Evolutionary conservation across 2,797 vertebrate species (phyloP), one percentile per base, ranked within the genome.

Genomic region (Enteromius paludinosus): DNA sequence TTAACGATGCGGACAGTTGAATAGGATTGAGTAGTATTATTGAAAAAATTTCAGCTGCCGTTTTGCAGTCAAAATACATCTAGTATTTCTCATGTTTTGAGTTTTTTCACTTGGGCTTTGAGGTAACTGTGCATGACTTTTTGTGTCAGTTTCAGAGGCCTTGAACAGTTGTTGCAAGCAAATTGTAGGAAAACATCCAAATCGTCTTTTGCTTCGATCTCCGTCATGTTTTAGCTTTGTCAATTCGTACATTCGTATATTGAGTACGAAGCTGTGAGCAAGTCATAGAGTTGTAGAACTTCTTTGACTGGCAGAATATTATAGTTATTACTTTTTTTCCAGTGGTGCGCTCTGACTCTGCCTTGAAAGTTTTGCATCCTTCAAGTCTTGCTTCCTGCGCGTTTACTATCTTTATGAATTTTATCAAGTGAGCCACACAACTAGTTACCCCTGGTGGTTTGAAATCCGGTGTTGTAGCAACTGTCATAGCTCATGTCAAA

Each of bases 401-500:
- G 4, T 41, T 78, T 71, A 30, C 38, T 76, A 35, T 70, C n/a
- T 71, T 61, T 47, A 49, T 43, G 17, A 68, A 78, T 77, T 70
- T 81, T 3, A 56, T 66, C 41, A 38, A 47, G 78, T 11, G 18
- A 41, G 30, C 41, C 30, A 4, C 77, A n/a, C n/a, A 45, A 61
- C 70, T 79, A 69, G 70, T 52, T 59, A 72, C 64, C 52, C 71
- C 35, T 49, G 45, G 56, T 73, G 56, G 64, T 84, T 87, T 77
- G 54, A 78, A 71, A 66, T 80, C 45, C 49, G 2, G 66, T 82
- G 75, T 80, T 83, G 76, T 64, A 64, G 70, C 56, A 74, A 68
- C 84, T 84, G 82, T 84, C 78, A 83, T 20, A 41, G 15, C 68
- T 81, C 7, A n/a, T 74, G 78, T 87, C 86, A 78, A 83, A 84